Percentiles rank a stretch among this genome's conserved stretches.
Evolutionary conservation across 2,888 invertebrate species (phyloP).

Genomic region (Phoenoteleia sp.): DNA sequence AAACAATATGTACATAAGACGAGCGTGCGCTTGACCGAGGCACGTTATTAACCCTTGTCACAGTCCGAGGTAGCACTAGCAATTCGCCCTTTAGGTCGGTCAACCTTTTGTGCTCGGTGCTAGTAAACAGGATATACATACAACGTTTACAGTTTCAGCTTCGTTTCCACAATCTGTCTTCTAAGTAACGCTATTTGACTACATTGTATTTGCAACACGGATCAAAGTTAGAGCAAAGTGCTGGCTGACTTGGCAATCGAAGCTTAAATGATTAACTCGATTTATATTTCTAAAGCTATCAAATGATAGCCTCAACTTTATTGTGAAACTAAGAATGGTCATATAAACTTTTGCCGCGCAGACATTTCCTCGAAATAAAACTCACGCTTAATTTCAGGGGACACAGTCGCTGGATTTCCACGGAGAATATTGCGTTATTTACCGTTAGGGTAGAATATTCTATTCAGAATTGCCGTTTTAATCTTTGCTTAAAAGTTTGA

Average conservation of each 20-base stretch:
- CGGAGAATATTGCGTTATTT: too few relatives aligned
- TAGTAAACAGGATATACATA: constrained; percentile 61
- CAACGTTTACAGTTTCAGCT: constrained; percentile 66
- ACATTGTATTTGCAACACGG: constrained; percentile 64
- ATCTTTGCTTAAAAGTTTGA: too few relatives aligned
- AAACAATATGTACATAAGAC: constrained; percentile 59
- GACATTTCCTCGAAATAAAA: too few relatives aligned
- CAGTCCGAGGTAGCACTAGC: constrained; percentile 62
- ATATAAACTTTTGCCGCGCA: too few relatives aligned
- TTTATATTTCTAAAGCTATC: constrained; percentile 39
- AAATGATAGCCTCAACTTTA: background rate
- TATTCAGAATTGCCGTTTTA: too few relatives aligned
- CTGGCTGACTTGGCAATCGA: constrained; percentile 46
- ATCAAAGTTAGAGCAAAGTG: constrained; percentile 56
- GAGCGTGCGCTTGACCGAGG: constrained; percentile 52
- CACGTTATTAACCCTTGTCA: constrained; percentile 67
- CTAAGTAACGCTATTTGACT: constrained; percentile 67
- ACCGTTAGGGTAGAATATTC: too few relatives aligned
- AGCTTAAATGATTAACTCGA: constrained; percentile 54
- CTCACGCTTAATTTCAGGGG: too few relatives aligned
- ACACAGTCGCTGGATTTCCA: too few relatives aligned
- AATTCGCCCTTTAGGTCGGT: constrained; percentile 60
- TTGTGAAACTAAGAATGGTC: background rate
- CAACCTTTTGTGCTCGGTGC: constrained; percentile 57
- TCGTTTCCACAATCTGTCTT: constrained; percentile 66